These are phyloP conservation scores for Centropyge bicolor DNA, from an alignment of 2,797 vertebrate genomes.

Conservation along the genomic window DNA sequence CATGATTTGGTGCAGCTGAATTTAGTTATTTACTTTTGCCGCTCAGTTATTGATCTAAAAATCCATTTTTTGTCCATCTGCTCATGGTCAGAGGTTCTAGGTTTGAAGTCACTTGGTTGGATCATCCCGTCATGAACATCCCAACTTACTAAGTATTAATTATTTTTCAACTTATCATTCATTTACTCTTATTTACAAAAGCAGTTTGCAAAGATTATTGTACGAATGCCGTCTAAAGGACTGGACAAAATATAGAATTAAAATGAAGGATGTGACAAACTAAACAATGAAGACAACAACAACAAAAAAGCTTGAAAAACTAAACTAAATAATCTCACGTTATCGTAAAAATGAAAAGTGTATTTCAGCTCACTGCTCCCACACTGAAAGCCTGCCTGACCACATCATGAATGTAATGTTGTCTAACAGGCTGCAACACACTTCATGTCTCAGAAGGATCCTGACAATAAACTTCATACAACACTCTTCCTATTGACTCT, in stretches of 20 bases:
- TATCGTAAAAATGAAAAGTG: too few species aligned
- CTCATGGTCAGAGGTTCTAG: not conserved
- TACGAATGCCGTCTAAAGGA: not conserved
- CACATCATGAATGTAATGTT: slow-evolving; percentile 34
- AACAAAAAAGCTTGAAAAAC: not conserved
- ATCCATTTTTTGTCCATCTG: too few species aligned
- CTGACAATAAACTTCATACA: not conserved
- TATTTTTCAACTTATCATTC: not conserved
- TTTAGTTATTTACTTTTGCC: not conserved
- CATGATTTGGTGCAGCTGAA: not conserved
- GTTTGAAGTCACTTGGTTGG: not conserved
- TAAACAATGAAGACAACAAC: not conserved
- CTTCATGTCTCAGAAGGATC: not conserved
- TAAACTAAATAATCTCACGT: not conserved
- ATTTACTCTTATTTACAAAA: not conserved
- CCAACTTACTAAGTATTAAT: not conserved
- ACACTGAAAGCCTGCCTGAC: slow-evolving; percentile 22
- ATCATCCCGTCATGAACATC: not conserved
- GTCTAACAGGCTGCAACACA: slow-evolving; percentile 50
- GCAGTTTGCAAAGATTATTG: not conserved
- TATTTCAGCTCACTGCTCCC: not conserved
- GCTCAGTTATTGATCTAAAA: not conserved
- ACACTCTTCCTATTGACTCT: not conserved
- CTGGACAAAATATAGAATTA: too few species aligned
- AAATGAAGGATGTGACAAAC: not conserved